Base-by-base conservation (phyloP, 1,140 invertebrate genomes). In the Procambarus virginalis region DNA sequence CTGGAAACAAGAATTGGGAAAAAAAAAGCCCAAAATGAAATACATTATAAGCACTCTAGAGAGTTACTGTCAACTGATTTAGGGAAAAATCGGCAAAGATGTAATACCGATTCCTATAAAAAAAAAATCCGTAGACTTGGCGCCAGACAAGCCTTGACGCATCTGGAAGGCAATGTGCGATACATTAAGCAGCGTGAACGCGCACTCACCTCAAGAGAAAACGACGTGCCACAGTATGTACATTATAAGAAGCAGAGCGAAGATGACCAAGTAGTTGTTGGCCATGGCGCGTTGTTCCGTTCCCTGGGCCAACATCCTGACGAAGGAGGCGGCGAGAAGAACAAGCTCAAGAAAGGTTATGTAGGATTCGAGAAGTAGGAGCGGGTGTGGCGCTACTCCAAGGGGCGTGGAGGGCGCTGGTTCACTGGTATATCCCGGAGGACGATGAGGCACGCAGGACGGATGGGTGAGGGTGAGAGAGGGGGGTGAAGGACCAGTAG, bases 211-310 rank as follows among this genome's bases (percentile, higher is more conserved):
- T 89, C 49, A 68, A 58, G 84, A 89, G 88, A 89, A 89, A 34
- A 89, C 22, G 45, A 79, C 81, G 34, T 89, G 88, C 73, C 76
- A 89, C 20, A 89, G 45, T 64, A 89, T 70, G 58, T 89, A 89
- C 88, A 89, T 89, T 12, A 89, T 79, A 45, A 89, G 45, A 9
- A 89, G 88, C 58, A 89, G 76, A 45, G 88, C 88, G 49, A 89
- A 89, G 22, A 89, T 89, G 70, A 89, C 88, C 79, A 89, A 51
- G 88, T 89, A 89, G 60, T 89, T 89, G 76, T 89, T 89, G 45
- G 82, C 81, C 88, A 89, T 89, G 58, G 88, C 88, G n/a, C 88
- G 51, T 81, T 89, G 88, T 20, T 89, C 88, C 5, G 88, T 89
- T n/a, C 88, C 88, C 75, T 89, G 70, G 70, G 70, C 88, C 81